Percentiles rank a stretch among this genome's conserved stretches.
phyloP scores from a whole-genome alignment of 2,113 vertebrate genomes.

The Gulo gulo region DNA sequence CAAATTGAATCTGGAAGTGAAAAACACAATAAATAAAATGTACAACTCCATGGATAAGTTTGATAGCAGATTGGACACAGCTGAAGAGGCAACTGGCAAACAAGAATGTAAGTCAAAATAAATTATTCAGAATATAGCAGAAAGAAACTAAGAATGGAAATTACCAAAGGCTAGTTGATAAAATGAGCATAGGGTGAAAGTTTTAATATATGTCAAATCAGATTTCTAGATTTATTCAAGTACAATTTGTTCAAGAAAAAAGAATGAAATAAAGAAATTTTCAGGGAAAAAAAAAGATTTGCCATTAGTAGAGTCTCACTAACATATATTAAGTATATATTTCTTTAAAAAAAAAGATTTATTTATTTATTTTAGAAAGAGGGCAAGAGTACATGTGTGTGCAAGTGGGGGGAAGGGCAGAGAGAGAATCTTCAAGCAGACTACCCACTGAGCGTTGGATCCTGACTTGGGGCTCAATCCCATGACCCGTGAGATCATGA shows the following conservation, averaged over 20 bases:
- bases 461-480: neutral
- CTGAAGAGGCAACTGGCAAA: neutral
- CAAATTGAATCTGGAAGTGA: neutral
- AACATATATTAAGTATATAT: neutral
- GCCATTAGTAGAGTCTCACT: neutral
- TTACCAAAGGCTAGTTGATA: neutral
- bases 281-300: neutral
- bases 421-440: neutral
- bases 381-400: neutral
- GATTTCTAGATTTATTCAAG: neutral
- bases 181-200: neutral
- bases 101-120: neutral
- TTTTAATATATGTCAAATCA: neutral
- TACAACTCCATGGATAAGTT: neutral
- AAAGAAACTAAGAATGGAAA: neutral
- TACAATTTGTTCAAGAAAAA: neutral
- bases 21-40: conserved; percentile 16
- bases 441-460: neutral
- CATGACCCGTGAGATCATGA: neutral
- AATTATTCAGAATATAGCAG: neutral
- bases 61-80: neutral
- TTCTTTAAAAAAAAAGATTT: neutral
- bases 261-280: neutral
- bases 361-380: neutral
- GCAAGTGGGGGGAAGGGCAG: neutral